Conservation (phyloP, 2,888 invertebrate genomes). For the Torymus texanus region DNA sequence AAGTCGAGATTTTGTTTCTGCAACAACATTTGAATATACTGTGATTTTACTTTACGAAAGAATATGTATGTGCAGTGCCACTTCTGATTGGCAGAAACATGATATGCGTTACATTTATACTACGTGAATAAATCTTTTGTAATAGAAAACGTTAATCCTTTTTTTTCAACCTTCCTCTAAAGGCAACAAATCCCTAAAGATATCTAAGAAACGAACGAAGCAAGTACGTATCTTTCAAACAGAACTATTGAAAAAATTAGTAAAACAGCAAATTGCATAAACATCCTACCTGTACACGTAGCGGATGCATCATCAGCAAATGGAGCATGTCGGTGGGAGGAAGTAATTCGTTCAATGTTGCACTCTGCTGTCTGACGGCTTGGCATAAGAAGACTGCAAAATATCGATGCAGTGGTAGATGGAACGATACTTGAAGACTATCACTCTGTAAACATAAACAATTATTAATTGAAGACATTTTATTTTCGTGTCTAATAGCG, state of each 20-base stretch:
- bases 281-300: constrained; percentile 89
- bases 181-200: not conserved
- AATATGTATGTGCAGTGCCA: constrained; percentile 44
- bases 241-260: not conserved
- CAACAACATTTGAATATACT: constrained; percentile 40
- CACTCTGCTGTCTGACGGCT: constrained; percentile 87
- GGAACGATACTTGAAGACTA: constrained; percentile 93
- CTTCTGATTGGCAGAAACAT: constrained; percentile 43
- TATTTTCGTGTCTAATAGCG: no score
- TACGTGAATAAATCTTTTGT: constrained; percentile 55
- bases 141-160: constrained; percentile 37
- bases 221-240: no score
- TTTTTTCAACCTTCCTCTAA: not conserved
- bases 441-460: constrained; percentile 78
- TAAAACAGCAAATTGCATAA: constrained; percentile 57
- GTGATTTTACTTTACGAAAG: constrained; percentile 52
- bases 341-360: constrained; percentile 85
- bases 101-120: constrained; percentile 47
- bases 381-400: constrained; percentile 91
- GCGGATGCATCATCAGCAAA: constrained; percentile 91
- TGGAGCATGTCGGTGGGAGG: constrained; percentile 87
- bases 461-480: no score
- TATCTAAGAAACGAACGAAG: no score
- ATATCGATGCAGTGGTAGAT: constrained; percentile 97
- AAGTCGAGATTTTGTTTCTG: constrained; percentile 48